Conservation (phyloP, 2,888 invertebrate genomes). For the Eristalis arbustorum region DNA sequence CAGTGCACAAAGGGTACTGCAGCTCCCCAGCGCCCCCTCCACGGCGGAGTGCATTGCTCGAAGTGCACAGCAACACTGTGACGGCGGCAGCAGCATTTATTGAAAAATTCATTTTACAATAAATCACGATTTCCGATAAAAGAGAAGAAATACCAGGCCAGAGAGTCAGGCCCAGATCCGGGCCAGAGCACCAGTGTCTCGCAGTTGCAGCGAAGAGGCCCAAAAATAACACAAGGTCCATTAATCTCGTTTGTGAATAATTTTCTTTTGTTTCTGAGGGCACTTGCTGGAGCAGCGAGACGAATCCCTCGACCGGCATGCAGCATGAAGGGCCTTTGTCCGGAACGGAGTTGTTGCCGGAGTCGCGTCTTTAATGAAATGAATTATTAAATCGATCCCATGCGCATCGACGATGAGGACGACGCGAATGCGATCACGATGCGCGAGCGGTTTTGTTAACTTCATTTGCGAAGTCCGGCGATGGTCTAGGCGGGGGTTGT, state of each 20-base stretch:
- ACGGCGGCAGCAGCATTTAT: conserved; percentile 30
- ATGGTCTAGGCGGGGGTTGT: neutral
- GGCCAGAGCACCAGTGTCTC: neutral
- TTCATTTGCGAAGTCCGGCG: neutral
- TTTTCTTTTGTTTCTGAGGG: conserved; percentile 46
- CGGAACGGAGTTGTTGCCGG: neutral
- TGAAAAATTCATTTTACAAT: conserved; percentile 65
- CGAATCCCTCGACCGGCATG: neutral
- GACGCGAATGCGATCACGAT: neutral
- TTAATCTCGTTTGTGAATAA: conserved; percentile 56
- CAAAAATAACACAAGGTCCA: conserved; percentile 12
- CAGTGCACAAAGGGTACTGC: conserved; percentile 32
- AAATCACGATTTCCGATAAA: conserved; percentile 69
- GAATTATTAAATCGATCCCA: conserved; percentile 39
- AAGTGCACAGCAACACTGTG: conserved; percentile 23
- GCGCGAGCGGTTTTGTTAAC: neutral
- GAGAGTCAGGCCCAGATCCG: neutral
- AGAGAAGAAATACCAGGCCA: conserved; percentile 51
- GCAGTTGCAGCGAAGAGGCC: neutral
- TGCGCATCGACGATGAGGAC: conserved; percentile 15
- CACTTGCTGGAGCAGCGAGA: conserved; percentile 33
- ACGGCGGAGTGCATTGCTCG: conserved; percentile 11
- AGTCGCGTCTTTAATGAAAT: conserved; percentile 31
- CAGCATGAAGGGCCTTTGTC: conserved; percentile 25
- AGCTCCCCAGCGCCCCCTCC: neutral